Evolutionary conservation across 2,113 vertebrate genomes (phyloP).

Genomic region (Brachypodius melanocephalos): DNA sequence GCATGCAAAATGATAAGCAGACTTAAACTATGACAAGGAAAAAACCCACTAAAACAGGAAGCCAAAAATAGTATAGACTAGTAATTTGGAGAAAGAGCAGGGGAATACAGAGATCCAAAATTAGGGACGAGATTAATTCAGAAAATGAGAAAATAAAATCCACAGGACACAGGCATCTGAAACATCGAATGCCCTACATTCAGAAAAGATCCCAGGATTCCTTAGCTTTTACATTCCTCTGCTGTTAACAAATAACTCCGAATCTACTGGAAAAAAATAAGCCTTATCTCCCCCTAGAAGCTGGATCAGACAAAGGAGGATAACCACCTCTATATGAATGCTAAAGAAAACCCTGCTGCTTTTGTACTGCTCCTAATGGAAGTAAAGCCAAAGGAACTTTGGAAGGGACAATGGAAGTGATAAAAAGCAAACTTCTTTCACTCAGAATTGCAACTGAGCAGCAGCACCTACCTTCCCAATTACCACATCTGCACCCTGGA

Average conservation of each 20-base stretch:
- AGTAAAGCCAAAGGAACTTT: background rate
- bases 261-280: background rate
- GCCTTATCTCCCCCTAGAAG: background rate
- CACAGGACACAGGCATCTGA: background rate
- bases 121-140: background rate
- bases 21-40: background rate
- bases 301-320: conserved; percentile 6
- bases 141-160: background rate
- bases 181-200: background rate
- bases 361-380: background rate
- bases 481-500: background rate
- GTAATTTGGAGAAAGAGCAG: background rate
- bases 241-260: background rate
- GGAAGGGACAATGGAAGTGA: background rate
- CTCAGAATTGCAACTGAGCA: background rate
- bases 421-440: conserved; percentile 21
- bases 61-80: background rate
- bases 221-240: background rate
- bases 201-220: background rate
- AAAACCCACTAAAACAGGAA: background rate
- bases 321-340: background rate
- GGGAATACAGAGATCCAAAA: background rate
- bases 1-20: background rate
- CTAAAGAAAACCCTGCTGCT: conserved; percentile 16
- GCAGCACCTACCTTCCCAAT: background rate